Conservation (phyloP, 2,888 invertebrate species). For the Tillus elongatus region DNA sequence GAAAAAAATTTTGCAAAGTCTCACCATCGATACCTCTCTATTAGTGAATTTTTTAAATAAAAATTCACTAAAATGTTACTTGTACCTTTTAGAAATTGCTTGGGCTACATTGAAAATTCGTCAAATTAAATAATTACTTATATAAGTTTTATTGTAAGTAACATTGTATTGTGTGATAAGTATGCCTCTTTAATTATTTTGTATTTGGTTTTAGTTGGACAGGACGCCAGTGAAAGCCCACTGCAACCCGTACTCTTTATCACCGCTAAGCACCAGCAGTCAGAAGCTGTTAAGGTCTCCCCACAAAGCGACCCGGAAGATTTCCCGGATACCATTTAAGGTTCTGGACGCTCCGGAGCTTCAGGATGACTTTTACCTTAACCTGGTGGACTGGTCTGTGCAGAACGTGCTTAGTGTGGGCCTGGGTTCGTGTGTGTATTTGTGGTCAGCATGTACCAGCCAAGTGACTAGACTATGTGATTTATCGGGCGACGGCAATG, state of each 20-base stretch:
- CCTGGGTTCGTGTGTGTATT: constrained; percentile 92
- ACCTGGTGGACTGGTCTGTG: constrained; percentile 98
- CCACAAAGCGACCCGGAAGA: constrained; percentile 95
- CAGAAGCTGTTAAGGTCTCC: constrained; percentile 91
- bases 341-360: constrained; percentile 92
- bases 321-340: constrained; percentile 97
- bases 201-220: no score
- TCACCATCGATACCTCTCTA: no score
- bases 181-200: not conserved
- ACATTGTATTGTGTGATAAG: not conserved
- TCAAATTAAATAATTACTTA: no score
- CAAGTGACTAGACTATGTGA: constrained; percentile 96
- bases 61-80: no score
- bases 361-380: constrained; percentile 98
- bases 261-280: constrained; percentile 91
- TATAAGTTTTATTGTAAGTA: not conserved
- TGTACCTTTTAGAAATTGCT: no score
- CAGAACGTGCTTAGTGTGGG: constrained; percentile 98
- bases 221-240: constrained; percentile 39
- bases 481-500: constrained; percentile 83
- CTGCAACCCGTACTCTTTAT: constrained; percentile 76
- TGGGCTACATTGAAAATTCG: no score
- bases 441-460: constrained; percentile 98
- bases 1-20: no score
- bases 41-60: no score